Percentiles rank a stretch among this genome's conserved stretches.
phyloP scores from a whole-genome alignment of 1,140 invertebrate species.

The Amyelois transitella region DNA sequence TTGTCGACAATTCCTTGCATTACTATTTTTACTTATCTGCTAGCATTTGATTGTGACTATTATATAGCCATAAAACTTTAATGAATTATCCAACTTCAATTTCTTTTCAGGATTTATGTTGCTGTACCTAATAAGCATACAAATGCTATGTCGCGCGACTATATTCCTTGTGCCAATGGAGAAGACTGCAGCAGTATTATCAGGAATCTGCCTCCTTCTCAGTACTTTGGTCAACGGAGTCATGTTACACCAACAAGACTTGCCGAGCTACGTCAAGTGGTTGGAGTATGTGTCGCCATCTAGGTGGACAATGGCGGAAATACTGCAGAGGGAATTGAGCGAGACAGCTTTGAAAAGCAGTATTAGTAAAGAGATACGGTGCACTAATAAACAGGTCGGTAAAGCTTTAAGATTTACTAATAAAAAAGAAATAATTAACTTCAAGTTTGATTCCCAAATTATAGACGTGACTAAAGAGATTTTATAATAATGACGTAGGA shows the following conservation, averaged over 20 bases:
- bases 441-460: not conserved
- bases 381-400: conserved; percentile 78
- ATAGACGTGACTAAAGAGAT: too few relatives aligned
- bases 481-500: too few relatives aligned
- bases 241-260: conserved; percentile 81
- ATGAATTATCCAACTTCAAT: not conserved
- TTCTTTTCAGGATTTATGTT: conserved; percentile 81
- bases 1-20: too few relatives aligned
- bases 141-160: conserved; percentile 81
- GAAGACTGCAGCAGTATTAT: conserved; percentile 75
- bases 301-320: conserved; percentile 82
- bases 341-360: conserved; percentile 70
- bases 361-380: conserved; percentile 76
- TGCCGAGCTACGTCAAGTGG: conserved; percentile 80
- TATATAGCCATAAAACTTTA: too few relatives aligned
- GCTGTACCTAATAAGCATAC: conserved; percentile 82
- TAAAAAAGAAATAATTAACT: not conserved
- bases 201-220: conserved; percentile 78
- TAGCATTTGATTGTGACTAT: too few relatives aligned
- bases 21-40: too few relatives aligned
- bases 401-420: not conserved
- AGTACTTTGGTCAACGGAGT: conserved; percentile 82
- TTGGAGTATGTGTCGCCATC: conserved; percentile 82
- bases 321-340: conserved; percentile 81
- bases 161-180: conserved; percentile 79